Conservation (phyloP, 1,140 invertebrate species). For the Drosophila takahashii region DNA sequence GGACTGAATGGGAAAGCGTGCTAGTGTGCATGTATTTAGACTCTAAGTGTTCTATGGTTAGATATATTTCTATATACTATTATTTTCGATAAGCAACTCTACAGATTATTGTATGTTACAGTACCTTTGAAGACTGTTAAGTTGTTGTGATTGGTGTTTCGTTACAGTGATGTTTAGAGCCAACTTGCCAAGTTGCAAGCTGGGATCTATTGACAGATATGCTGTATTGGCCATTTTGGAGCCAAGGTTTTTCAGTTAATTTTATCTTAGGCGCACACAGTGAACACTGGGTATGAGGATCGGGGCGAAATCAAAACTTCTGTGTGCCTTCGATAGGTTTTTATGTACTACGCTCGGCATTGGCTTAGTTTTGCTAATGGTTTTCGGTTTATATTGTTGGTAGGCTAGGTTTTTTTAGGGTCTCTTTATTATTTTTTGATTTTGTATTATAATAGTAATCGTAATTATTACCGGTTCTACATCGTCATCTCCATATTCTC, state of each 20-base stretch:
- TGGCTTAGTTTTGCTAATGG: conserved; percentile 7
- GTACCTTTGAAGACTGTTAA: conserved; percentile 35
- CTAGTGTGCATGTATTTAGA: conserved; percentile 18
- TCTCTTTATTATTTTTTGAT: conserved; percentile 71
- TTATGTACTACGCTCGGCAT: conserved; percentile 14
- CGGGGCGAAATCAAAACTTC: not conserved
- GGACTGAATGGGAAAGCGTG: conserved; percentile 31
- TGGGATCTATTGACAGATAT: conserved; percentile 19
- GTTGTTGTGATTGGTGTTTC: conserved; percentile 52
- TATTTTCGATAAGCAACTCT: conserved; percentile 27
- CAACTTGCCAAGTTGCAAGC: not conserved
- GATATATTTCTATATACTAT: conserved; percentile 10
- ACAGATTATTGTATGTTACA: conserved; percentile 39
- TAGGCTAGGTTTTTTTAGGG: conserved; percentile 46
- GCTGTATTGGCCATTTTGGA: conserved; percentile 13
- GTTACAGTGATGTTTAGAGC: conserved; percentile 48
- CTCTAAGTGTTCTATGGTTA: conserved; percentile 27
- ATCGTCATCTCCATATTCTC: conserved; percentile 36
- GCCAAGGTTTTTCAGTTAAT: not conserved
- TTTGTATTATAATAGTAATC: conserved; percentile 75
- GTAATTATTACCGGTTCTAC: conserved; percentile 73
- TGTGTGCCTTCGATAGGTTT: conserved; percentile 1
- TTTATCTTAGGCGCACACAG: conserved; percentile 23
- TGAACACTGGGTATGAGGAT: conserved; percentile 21
- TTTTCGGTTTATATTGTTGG: conserved; percentile 17